phyloP scores from a whole-genome alignment of 2,888 invertebrate species.

The Cartodere bifasciata region DNA sequence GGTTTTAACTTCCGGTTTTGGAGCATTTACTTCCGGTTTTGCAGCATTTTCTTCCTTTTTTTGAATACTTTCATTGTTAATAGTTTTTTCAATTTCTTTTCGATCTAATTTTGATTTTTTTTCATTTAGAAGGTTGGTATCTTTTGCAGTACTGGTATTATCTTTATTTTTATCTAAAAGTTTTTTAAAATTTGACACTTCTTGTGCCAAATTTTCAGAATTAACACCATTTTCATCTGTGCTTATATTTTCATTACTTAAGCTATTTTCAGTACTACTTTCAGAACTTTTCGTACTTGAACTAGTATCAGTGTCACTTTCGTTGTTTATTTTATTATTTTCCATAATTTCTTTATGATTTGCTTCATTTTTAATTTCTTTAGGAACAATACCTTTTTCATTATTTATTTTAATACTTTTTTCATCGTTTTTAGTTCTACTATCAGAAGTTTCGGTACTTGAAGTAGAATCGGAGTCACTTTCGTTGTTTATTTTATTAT shows the following conservation, averaged over 20 bases:
- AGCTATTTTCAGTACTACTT: slow-evolving; percentile 13
- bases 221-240: too few species aligned
- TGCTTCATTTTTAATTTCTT: too few species aligned
- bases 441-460: slow-evolving; percentile 15
- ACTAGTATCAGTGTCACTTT: neutral
- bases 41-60: slow-evolving; percentile 3
- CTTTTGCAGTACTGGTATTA: too few species aligned
- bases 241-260: slow-evolving; percentile 8
- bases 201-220: too few species aligned
- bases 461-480: neutral
- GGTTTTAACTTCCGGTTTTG: slow-evolving; percentile 1
- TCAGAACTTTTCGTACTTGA: slow-evolving; percentile 14
- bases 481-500: neutral
- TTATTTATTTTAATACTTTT: slow-evolving; percentile 7
- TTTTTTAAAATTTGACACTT: too few species aligned
- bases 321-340: neutral
- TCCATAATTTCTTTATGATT: slow-evolving; percentile 1
- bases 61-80: too few species aligned
- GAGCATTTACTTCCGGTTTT: neutral
- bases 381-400: too few species aligned
- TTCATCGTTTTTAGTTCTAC: slow-evolving; percentile 12
- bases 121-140: too few species aligned
- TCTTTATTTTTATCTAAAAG: too few species aligned
- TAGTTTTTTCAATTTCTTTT: too few species aligned
- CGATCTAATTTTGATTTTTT: too few species aligned